Evolutionary conservation across 1,140 invertebrate genomes (phyloP), one percentile per base, ranked within the genome.

Genomic region (Uloborus diversus): DNA sequence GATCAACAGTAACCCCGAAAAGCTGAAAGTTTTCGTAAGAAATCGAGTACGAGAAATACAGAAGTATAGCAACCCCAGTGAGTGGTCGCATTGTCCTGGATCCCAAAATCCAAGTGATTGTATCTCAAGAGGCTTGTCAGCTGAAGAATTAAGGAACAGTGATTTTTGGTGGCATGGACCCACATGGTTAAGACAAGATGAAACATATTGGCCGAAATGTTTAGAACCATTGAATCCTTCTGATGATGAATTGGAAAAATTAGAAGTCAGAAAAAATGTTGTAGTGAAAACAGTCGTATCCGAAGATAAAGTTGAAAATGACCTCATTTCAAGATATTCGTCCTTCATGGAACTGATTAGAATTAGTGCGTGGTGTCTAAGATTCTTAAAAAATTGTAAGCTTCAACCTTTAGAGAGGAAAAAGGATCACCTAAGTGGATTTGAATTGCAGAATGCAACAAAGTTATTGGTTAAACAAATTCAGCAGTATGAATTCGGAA

Each of bases 141-240:
- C 27, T 4, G 9, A 13, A 35, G 30, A 35, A 65, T 47, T 65
- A 47, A 17, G 25, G 27, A 14, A 35, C 14, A 65, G 11, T 20
- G 30, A 33, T 23, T n/a, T 65, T 20, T 65, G 62, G 62, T 65
- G 62, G 62, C 13, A 35, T 11, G 62, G 62, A 11, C 62, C 62
- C 13, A 3, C 9, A n/a, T 65, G 62, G 62, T 20, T 65, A 9
- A 35, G 27, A 37, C 30, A 27, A 61, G 25, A 32, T 4, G 25
- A 4, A 7, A 11, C 25, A 28, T 61, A 7, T 25, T 61, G 57
- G 57, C 57, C 57, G n/a, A 27, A 61, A 32, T 4, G 4, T 28
- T 28, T 28, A 11, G 57, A 61, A 61, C 3, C 4, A 61, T n/a
- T 3, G 4, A 27, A 27, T 27, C 23, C 11, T 27, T 3, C 17